These are phyloP conservation scores for Penaeus vannamei DNA, from an alignment of 1,140 invertebrate species.

Conservation along the genomic window DNA sequence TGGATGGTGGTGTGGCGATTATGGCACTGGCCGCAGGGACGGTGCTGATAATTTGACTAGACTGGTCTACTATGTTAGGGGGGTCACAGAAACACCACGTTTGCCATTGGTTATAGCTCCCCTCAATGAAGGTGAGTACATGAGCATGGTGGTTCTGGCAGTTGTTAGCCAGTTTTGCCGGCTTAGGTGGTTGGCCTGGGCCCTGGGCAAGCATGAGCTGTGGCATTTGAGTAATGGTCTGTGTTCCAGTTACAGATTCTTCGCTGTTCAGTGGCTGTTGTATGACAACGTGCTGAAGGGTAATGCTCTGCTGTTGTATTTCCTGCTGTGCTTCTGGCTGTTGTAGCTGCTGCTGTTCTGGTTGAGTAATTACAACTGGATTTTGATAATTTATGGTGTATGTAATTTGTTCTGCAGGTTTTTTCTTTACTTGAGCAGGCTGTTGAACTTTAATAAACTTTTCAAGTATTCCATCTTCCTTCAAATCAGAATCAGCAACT, in stretches of 20 bases:
- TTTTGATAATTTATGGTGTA: slow-evolving; percentile 55
- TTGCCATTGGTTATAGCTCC: slow-evolving; percentile 58
- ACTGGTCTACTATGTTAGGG: slow-evolving; percentile 42
- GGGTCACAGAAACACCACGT: slow-evolving; percentile 63
- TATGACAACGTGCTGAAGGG: slow-evolving; percentile 52
- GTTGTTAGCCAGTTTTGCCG: slow-evolving; percentile 49
- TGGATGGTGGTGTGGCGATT: slow-evolving; percentile 25
- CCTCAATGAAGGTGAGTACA: slow-evolving; percentile 57
- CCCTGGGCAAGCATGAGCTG: slow-evolving; percentile 57
- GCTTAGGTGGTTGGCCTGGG: slow-evolving; percentile 52
- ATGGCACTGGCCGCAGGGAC: slow-evolving; percentile 46
- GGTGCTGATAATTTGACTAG: slow-evolving; percentile 51
- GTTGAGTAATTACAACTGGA: slow-evolving; percentile 53
- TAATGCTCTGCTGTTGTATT: slow-evolving; percentile 26
- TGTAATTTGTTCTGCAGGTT: slow-evolving; percentile 42
- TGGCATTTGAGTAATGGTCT: slow-evolving; percentile 53
- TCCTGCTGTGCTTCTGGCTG: slow-evolving; percentile 38
- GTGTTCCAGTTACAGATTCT: slow-evolving; percentile 30
- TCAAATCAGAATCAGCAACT: slow-evolving; percentile 23
- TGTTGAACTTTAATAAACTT: slow-evolving; percentile 53
- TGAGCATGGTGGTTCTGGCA: slow-evolving; percentile 61
- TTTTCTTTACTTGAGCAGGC: slow-evolving; percentile 45
- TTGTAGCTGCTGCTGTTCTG: slow-evolving; percentile 36
- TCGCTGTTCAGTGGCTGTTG: slow-evolving; percentile 48
- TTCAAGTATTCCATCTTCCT: slow-evolving; percentile 50